Base-by-base conservation (phyloP, 2,113 vertebrate genomes). In the Edolisoma coerulescens region DNA sequence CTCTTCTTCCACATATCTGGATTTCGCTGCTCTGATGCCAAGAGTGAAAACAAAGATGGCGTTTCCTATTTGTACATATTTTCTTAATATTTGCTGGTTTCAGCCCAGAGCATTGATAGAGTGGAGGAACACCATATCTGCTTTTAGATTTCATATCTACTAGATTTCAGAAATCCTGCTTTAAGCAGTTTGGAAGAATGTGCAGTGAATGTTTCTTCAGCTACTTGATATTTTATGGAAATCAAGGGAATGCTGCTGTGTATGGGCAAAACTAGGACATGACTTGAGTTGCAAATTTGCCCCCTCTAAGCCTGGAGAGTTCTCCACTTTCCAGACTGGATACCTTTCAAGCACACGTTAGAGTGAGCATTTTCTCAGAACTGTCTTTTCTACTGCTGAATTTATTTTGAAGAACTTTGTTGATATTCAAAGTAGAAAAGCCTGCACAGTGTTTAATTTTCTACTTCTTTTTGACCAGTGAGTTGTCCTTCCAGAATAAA, bases 381-480 rank as follows among this genome's bases (percentile, higher is more conserved):
- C 61, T 33, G 64, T 35, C 71, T 53, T 95, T 96, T 91, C 77
- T 95, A 42, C 60, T 87, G 84, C 50, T 75, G 75, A 96, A 97
- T 94, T 95, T 97, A 91, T 95, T 95, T 90, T 87, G 95, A 97
- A 94, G 64, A 95, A 86, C 88, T 95, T 91, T 93, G 96, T 97
- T 97, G 97, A 97, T 93, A 93, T 81, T 84, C 4, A 5, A 82
- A 94, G 85, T 94, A 93, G 90, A 92, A 96, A 97, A 95, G 90
- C 10, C 26, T 78, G 77, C 37, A 81, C 26, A 56, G 61, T 88
- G 57, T 93, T 94, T 93, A 90, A 95, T 92, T 82, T 96, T 96
- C 86, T 93, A 42, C 59, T 92, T 65, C 53, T 71, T 94, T 97
- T 88, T 87, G 84, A 76, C 73, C 63, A 63, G 65, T 56, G 75